Evolutionary conservation across 2,797 vertebrate genomes (phyloP).

Genomic region (Vespertilio murinus): DNA sequence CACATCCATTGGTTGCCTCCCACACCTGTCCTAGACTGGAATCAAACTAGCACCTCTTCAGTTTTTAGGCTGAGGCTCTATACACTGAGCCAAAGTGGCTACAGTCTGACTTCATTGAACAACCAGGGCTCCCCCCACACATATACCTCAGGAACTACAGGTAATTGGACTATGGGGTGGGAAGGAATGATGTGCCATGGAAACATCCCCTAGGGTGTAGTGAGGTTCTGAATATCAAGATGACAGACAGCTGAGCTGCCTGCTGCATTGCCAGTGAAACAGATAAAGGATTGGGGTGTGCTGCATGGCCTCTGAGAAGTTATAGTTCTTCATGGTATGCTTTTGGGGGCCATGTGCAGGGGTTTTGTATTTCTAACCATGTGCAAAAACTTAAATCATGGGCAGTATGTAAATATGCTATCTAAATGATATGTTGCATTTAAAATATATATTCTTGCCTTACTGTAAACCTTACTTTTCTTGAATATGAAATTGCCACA

Average conservation of each 20-base stretch:
- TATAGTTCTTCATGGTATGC: background rate
- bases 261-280: fast-evolving
- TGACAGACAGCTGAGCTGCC: background rate
- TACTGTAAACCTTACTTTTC: background rate
- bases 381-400: background rate
- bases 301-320: background rate
- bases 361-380: background rate
- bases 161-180: background rate
- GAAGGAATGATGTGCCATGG: background rate
- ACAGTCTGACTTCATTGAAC: too few relatives aligned
- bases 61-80: too few relatives aligned
- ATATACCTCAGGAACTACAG: background rate
- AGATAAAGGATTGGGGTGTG: background rate
- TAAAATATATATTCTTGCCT: slow-evolving; percentile 5
- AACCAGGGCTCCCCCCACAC: background rate
- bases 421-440: slow-evolving; percentile 26
- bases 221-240: background rate
- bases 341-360: background rate
- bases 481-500: slow-evolving; percentile 30
- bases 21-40: too few relatives aligned
- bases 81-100: too few relatives aligned
- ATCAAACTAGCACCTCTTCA: too few relatives aligned
- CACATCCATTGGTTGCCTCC: too few relatives aligned
- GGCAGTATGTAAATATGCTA: background rate
- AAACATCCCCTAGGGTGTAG: background rate